These are phyloP conservation scores for Trachemys scripta DNA, from an alignment of 2,113 vertebrate species.

Conservation along the genomic window DNA sequence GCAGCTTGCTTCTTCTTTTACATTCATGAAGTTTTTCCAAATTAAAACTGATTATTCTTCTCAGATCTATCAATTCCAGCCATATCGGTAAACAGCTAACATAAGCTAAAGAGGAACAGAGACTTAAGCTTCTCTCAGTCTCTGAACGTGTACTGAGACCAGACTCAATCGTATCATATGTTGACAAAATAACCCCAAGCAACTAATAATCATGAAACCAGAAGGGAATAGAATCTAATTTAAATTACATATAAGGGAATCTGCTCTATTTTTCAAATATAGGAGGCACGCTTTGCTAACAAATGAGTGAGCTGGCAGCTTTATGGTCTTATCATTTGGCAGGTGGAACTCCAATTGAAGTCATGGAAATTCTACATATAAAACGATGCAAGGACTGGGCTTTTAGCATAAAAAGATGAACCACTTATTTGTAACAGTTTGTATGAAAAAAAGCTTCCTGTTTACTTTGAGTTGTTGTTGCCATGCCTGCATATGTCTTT, in stretches of 20 bases:
- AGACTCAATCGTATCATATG: not conserved
- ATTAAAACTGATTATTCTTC: not conserved
- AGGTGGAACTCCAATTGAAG: not conserved
- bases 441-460: not conserved
- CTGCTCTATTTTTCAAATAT: not conserved
- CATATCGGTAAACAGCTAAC: not conserved
- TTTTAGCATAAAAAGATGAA: not conserved
- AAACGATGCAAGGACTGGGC: not conserved
- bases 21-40: not conserved
- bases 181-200: not conserved
- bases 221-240: not conserved
- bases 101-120: not conserved
- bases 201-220: slow-evolving; percentile 9
- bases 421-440: not conserved
- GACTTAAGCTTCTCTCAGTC: not conserved
- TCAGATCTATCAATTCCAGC: not conserved
- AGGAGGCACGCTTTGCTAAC: not conserved
- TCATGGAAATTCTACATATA: not conserved
- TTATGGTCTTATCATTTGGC: not conserved
- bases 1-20: not conserved
- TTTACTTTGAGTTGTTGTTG: not conserved
- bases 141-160: not conserved
- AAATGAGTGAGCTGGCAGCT: not conserved
- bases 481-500: not conserved
- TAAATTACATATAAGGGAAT: not conserved